A percentile compares a stretch with the other conserved stretches of the same genome.
Conservation (phyloP, 2,888 invertebrate genomes). For the Strigamia maritima region DNA sequence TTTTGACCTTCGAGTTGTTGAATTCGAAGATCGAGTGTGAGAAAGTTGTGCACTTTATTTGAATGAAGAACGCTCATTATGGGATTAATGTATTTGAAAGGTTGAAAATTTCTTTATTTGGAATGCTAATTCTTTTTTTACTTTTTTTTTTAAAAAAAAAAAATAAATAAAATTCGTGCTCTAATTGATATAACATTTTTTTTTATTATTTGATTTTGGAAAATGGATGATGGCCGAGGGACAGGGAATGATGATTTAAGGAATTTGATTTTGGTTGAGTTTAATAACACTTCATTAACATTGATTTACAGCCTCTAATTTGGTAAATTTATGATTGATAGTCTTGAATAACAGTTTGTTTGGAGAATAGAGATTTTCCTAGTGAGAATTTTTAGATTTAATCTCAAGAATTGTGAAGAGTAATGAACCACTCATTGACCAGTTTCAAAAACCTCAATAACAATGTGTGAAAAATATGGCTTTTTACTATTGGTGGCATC, state of each 20-base stretch:
- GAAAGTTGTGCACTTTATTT: not conserved
- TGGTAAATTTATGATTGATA: not conserved
- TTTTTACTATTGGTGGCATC: no score
- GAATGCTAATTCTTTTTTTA: no score
- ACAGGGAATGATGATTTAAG: not conserved
- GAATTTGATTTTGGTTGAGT: not conserved
- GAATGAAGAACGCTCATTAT: not conserved
- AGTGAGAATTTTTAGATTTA: not conserved
- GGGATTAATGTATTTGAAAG: not conserved
- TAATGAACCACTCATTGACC: no score
- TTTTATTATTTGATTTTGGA: not conserved
- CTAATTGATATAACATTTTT: not conserved
- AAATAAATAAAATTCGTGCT: not conserved
- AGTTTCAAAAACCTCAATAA: no score
- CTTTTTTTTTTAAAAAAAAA: no score
- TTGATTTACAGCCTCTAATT: not conserved
- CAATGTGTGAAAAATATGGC: no score
- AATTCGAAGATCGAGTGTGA: not conserved
- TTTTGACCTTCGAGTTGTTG: not conserved
- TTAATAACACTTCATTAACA: not conserved
- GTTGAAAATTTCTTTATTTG: not conserved
- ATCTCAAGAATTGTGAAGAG: not conserved
- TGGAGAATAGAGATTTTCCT: not conserved
- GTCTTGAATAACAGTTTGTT: not conserved
- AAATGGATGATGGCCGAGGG: not conserved